Conservation (phyloP, 1,140 invertebrate genomes). For the Globodera rostochiensis region DNA sequence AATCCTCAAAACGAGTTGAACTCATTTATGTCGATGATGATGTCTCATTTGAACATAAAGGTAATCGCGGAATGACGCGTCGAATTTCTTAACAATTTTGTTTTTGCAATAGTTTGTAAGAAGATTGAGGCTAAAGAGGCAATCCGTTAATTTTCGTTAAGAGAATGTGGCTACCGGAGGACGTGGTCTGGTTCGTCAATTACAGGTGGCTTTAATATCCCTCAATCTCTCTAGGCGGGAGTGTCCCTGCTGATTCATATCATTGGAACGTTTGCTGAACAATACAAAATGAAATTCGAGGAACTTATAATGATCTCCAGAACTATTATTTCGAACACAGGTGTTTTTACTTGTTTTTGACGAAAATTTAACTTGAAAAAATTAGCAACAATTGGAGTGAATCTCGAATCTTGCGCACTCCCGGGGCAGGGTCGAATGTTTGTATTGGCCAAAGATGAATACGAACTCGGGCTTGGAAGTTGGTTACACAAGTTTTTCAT, state of each 20-base stretch:
- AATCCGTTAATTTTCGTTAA: slow-evolving; percentile 43
- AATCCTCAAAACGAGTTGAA: slow-evolving; percentile 74
- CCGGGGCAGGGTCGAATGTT: slow-evolving; percentile 75
- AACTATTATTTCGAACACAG: slow-evolving; percentile 65
- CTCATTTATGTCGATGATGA: slow-evolving; percentile 62
- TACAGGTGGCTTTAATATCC: background rate
- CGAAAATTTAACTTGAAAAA: slow-evolving; percentile 55
- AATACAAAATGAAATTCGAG: slow-evolving; percentile 70
- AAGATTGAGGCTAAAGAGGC: no score
- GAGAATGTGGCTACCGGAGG: slow-evolving; percentile 70
- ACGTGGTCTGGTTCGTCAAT: slow-evolving; percentile 71
- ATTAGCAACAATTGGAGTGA: slow-evolving; percentile 76
- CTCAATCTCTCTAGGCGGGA: slow-evolving; percentile 68
- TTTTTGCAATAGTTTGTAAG: no score
- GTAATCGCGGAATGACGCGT: background rate
- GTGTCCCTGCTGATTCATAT: slow-evolving; percentile 75
- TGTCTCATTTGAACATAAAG: slow-evolving; percentile 48
- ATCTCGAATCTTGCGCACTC: slow-evolving; percentile 75
- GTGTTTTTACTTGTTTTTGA: slow-evolving; percentile 36
- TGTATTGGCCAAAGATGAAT: slow-evolving; percentile 73
- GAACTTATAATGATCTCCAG: slow-evolving; percentile 66
- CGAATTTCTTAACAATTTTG: no score
- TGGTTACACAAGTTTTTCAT: background rate
- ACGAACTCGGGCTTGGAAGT: slow-evolving; percentile 79
- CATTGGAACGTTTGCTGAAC: slow-evolving; percentile 75